Base-by-base conservation (phyloP, 92 coral and sea anemone genomes). In the Phenganax marumi region DNA sequence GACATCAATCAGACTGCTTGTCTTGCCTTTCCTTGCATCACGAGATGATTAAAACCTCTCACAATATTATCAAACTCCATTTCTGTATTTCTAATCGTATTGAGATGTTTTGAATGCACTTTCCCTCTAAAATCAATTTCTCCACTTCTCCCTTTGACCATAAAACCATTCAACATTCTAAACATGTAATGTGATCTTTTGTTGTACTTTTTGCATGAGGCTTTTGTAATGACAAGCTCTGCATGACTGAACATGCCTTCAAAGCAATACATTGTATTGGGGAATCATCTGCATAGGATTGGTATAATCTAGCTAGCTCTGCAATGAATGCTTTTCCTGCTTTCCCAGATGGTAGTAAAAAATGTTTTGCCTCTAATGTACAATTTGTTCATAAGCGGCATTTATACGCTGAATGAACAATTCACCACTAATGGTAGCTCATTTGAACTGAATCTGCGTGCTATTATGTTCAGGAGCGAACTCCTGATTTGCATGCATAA, bases 1-100 rank as follows among this genome's bases (percentile, higher is more conserved):
- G 70, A 63, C 10, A 63, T 63, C 26, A 63, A 63, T 10, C 70
- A 22, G 46, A 52, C 82, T 56, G 82, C 82, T 55, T 77, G 69
- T 33, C 73, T 39, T 26, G 62, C 83, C 52, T 58, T 79, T 79
- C 73, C 83, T 66, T 60, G 52, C 53, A 46, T 52, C 85, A 49
- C 52, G 25, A 81, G 66, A 25, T 66, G 68, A 48, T 18, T 66
- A 49, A 80, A 80, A 47, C 63, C 56, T 57, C 74, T 66, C 22
- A 24, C 75, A 65, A 69, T 69, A 26, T 69, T 69, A 3, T 18
- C 19, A 58, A 68, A 19, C 7, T 56, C 63, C 63, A 56, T 56
- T 14, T 56, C 21, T 14, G 63, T 56, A 13, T 19, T 56, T 56
- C 17, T 56, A 56, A 13, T 56, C 63, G 70, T 0, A 9, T 10